phyloP scores from a whole-genome alignment of 2,113 vertebrate genomes.

The Recurvirostra avosetta region DNA sequence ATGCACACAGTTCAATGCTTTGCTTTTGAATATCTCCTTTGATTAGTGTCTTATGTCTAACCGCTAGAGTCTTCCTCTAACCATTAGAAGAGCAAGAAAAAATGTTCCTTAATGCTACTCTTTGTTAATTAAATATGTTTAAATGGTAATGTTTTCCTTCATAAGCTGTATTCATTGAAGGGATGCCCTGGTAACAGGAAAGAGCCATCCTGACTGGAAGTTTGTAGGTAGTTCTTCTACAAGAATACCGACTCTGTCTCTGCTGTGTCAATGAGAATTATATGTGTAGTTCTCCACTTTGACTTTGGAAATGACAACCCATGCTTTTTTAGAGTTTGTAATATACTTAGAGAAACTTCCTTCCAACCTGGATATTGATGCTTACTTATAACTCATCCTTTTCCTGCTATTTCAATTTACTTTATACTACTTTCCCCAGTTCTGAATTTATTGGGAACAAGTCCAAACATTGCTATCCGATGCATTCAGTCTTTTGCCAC shows the following conservation, averaged over 20 bases:
- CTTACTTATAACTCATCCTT: neutral
- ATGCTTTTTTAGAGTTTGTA: neutral
- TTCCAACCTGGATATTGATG: neutral
- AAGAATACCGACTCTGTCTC: neutral
- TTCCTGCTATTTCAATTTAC: neutral
- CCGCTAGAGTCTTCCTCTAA: neutral
- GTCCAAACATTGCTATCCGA: neutral
- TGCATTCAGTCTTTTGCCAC: neutral
- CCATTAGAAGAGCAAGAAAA: neutral
- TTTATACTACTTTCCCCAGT: neutral
- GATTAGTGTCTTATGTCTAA: neutral
- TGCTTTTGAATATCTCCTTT: neutral
- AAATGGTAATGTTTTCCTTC: neutral
- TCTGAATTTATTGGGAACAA: neutral
- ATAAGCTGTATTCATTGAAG: neutral
- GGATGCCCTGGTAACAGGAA: neutral
- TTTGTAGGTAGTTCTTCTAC: neutral
- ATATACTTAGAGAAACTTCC: neutral
- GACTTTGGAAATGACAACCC: neutral
- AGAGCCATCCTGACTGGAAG: neutral
- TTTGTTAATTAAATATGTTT: neutral
- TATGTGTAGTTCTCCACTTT: neutral
- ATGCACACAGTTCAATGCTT: neutral
- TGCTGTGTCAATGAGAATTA: neutral
- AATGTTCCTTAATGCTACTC: neutral